phyloP scores from a whole-genome alignment of 2,797 vertebrate species.

The Myiotriccus ornatus region DNA sequence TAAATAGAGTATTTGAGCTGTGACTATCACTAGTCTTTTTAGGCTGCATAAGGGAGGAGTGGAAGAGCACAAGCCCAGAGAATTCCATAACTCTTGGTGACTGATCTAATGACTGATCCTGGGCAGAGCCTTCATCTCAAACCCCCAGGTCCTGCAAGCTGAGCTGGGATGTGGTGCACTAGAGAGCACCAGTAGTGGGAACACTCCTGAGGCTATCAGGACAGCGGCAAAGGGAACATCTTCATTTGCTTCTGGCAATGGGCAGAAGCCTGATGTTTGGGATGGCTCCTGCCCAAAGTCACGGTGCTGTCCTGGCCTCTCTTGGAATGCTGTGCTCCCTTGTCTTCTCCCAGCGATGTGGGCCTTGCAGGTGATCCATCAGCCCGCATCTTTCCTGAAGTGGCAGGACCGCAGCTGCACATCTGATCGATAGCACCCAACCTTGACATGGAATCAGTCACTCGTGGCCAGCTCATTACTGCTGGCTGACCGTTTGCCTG shows the following conservation, averaged over 20 bases:
- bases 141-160: not conserved
- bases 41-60: not conserved
- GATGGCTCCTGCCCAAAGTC: not conserved
- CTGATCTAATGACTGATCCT: not conserved
- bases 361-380: not conserved
- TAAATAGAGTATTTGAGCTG: slow-evolving; percentile 23
- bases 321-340: not conserved
- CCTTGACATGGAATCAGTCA: slow-evolving; percentile 39
- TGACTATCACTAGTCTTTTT: slow-evolving; percentile 21
- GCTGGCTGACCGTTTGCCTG: slow-evolving; percentile 47
- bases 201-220: not conserved
- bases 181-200: not conserved
- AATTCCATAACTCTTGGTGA: not conserved
- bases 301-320: not conserved
- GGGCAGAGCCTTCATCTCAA: not conserved
- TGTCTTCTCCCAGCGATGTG: not conserved
- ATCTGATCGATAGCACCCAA: slow-evolving; percentile 8
- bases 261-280: rapidly evolving
- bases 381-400: not conserved
- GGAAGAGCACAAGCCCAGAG: not conserved
- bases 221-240: not conserved
- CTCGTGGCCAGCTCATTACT: slow-evolving; percentile 46
- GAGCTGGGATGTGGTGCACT: not conserved
- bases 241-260: not conserved
- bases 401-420: not conserved